Percentiles rank a stretch among this genome's conserved stretches.
These are phyloP conservation scores for Coleophora deauratella DNA, from an alignment of 2,888 invertebrate species.

Conservation along the genomic window DNA sequence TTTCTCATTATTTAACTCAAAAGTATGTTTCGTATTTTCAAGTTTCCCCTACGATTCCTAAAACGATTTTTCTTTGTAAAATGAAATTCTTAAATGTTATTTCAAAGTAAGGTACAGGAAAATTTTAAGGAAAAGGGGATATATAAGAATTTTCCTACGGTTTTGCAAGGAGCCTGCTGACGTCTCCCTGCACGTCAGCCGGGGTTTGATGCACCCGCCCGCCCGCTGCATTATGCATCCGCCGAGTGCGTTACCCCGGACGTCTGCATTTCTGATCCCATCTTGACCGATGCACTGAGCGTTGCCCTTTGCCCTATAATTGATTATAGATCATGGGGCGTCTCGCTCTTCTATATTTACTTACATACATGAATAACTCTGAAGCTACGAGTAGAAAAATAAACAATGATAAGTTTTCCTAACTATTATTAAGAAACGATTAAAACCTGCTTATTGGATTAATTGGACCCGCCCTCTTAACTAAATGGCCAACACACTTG, in stretches of 20 bases:
- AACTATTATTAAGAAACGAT: conserved; percentile 41
- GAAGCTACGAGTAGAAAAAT: neutral
- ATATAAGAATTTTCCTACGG: too few species aligned
- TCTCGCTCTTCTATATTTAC: too few species aligned
- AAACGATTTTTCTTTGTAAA: too few species aligned
- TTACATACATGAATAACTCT: neutral
- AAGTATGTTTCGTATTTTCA: too few species aligned
- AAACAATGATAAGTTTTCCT: conserved; percentile 37
- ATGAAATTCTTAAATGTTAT: too few species aligned
- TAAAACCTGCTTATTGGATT: conserved; percentile 20
- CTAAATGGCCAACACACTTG: conserved; percentile 51
- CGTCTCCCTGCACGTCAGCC: neutral
- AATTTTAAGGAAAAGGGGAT: too few species aligned
- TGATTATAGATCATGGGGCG: too few species aligned
- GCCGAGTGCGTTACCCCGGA: conserved; percentile 50
- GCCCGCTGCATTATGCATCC: conserved; percentile 47
- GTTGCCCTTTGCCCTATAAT: conserved; percentile 42
- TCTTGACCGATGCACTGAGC: conserved; percentile 25
- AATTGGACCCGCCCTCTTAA: conserved; percentile 28
- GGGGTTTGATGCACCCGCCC: conserved; percentile 38
- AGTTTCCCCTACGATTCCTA: too few species aligned
- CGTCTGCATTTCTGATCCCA: conserved; percentile 46
- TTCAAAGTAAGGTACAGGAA: too few species aligned
- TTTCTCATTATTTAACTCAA: too few species aligned
- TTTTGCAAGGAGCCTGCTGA: too few species aligned